Percentiles rank a stretch among this genome's conserved stretches.
Evolutionary conservation across 2,113 vertebrate genomes (phyloP).

Genomic region (Malurus alboscapulatus): DNA sequence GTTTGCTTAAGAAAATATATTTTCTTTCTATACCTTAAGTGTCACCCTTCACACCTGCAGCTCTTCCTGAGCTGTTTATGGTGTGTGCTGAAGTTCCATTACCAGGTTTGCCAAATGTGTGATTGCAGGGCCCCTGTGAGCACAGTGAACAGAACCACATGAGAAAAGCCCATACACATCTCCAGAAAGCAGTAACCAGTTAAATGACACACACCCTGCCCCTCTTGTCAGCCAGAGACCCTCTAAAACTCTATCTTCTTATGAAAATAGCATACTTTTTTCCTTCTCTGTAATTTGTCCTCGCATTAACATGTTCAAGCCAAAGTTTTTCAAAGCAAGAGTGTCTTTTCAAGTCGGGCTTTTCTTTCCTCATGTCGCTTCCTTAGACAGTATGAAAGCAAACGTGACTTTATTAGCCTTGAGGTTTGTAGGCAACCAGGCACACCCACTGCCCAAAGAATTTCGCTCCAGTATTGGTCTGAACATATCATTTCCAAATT

Average conservation of each 20-base stretch:
- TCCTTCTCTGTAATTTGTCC: not conserved
- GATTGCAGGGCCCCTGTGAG: not conserved
- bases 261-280: not conserved
- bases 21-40: not conserved
- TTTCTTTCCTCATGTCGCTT: not conserved
- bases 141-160: not conserved
- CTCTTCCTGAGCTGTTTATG: not conserved
- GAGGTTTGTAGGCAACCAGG: not conserved
- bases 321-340: not conserved
- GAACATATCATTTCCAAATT: not conserved
- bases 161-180: not conserved
- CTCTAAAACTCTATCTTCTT: not conserved
- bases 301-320: not conserved
- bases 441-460: not conserved
- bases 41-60: not conserved
- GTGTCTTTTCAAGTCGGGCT: not conserved
- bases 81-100: not conserved
- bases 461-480: not conserved
- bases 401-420: not conserved
- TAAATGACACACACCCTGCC: not conserved
- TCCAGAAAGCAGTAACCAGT: not conserved
- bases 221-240: not conserved
- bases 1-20: not conserved
- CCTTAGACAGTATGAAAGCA: not conserved
- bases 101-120: not conserved